Percentiles rank a stretch among this genome's conserved stretches.
These are phyloP conservation scores for Cossypha niveicapilla DNA, from an alignment of 2,797 vertebrate genomes.

Conservation along the genomic window DNA sequence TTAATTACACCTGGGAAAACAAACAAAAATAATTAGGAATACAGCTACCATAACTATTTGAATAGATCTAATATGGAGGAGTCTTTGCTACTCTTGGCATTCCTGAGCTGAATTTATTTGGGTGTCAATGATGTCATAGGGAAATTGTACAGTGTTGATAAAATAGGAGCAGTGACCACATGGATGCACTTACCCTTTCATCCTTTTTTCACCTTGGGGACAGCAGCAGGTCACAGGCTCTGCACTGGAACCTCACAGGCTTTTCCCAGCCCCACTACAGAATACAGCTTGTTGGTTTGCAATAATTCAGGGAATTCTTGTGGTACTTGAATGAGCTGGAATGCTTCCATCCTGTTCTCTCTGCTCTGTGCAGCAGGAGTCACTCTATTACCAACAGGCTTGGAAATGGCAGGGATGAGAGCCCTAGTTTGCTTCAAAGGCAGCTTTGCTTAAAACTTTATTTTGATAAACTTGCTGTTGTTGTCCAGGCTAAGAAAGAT, in stretches of 20 bases:
- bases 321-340: not conserved
- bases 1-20: not conserved
- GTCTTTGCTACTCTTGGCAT: not conserved
- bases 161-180: not conserved
- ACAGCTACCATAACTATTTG: not conserved
- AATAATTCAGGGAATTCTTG: not conserved
- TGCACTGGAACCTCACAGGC: not conserved
- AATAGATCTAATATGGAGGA: not conserved
- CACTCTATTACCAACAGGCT: not conserved
- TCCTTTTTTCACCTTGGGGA: not conserved
- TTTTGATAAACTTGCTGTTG: not conserved
- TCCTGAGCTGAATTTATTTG: not conserved
- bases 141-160: not conserved
- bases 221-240: not conserved
- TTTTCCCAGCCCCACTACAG: not conserved
- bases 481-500: not conserved
- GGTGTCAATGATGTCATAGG: not conserved
- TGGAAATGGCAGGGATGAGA: not conserved
- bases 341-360: not conserved
- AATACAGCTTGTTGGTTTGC: not conserved
- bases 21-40: slow-evolving; percentile 9
- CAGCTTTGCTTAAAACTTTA: not conserved
- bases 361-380: not conserved
- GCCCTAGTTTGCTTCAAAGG: not conserved
- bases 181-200: not conserved